Percentiles rank a stretch among this genome's conserved stretches.
Evolutionary conservation across 1,140 invertebrate genomes (phyloP).

Genomic region (Thrips palmi): DNA sequence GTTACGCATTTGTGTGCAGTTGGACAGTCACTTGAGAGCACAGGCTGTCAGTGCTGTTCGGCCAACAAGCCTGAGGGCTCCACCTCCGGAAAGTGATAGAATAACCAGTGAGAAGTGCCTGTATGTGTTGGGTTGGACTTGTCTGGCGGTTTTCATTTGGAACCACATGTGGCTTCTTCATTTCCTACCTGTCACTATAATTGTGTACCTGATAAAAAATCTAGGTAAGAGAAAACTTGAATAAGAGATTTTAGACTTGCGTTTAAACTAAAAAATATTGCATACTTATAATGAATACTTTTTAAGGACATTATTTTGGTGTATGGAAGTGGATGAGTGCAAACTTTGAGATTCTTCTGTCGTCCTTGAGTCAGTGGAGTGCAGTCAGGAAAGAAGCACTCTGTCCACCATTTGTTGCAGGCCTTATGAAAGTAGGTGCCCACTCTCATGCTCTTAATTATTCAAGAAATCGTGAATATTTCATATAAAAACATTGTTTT

Average conservation of each 20-base stretch:
- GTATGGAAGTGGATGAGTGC: slow-evolving; percentile 17
- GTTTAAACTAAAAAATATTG: not conserved
- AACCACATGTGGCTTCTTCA: slow-evolving; percentile 1
- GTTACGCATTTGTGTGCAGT: no score
- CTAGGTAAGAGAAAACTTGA: slow-evolving; percentile 4
- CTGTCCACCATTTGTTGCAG: slow-evolving; percentile 36
- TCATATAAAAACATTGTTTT: slow-evolving; percentile 23
- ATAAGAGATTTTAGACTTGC: not conserved
- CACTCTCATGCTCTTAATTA: no score
- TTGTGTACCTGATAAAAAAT: slow-evolving; percentile 2
- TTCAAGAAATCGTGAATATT: slow-evolving; percentile 31
- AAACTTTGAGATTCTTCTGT: slow-evolving; percentile 13
- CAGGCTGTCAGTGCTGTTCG: no score
- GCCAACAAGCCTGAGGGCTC: no score
- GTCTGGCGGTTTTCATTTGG: not conserved
- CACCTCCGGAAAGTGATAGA: not conserved
- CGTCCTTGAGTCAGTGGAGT: slow-evolving; percentile 15
- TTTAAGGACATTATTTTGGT: slow-evolving; percentile 18
- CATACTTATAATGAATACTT: slow-evolving; percentile 4
- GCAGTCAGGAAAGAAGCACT: slow-evolving; percentile 25
- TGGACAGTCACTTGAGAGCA: no score
- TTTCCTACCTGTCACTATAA: not conserved
- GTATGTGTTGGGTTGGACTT: not conserved
- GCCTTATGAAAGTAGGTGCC: slow-evolving; percentile 32
- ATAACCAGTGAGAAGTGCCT: slow-evolving; percentile 5